Percentiles rank a stretch among this genome's conserved stretches.
phyloP scores from a whole-genome alignment of 2,113 vertebrate genomes.

The Microcebus murinus region DNA sequence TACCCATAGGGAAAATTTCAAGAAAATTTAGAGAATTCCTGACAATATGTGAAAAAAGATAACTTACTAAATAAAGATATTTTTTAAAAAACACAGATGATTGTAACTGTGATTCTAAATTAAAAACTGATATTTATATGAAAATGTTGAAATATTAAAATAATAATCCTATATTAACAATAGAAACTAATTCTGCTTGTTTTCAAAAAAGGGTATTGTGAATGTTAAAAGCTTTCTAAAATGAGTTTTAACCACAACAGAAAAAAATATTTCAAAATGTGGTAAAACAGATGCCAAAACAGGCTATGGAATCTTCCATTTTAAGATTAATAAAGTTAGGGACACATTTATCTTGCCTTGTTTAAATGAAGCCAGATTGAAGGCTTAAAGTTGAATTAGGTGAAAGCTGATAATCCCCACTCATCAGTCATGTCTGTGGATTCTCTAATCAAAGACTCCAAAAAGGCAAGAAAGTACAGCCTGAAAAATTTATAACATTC shows the following conservation, averaged over 20 bases:
- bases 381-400: background rate
- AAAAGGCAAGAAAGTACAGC: background rate
- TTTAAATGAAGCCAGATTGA: conserved; percentile 49
- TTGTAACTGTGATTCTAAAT: conserved; percentile 30
- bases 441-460: conserved; percentile 26
- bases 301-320: background rate
- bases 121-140: conserved; percentile 42
- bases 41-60: background rate
- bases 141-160: conserved; percentile 18
- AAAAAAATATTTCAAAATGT: conserved; percentile 22
- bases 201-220: background rate
- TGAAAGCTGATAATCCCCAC: conserved; percentile 16
- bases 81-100: background rate
- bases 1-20: background rate
- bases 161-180: background rate
- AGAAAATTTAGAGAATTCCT: conserved; percentile 22
- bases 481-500: conserved; percentile 38
- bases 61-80: background rate
- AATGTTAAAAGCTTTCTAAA: conserved; percentile 51
- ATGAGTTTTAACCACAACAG: background rate
- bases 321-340: conserved; percentile 9
- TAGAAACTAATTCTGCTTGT: conserved; percentile 41
- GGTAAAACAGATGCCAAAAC: background rate
- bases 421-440: background rate
- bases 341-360: conserved; percentile 43